Conservation (phyloP, 2,113 vertebrate genomes). For the Neomonachus schauinslandi region DNA sequence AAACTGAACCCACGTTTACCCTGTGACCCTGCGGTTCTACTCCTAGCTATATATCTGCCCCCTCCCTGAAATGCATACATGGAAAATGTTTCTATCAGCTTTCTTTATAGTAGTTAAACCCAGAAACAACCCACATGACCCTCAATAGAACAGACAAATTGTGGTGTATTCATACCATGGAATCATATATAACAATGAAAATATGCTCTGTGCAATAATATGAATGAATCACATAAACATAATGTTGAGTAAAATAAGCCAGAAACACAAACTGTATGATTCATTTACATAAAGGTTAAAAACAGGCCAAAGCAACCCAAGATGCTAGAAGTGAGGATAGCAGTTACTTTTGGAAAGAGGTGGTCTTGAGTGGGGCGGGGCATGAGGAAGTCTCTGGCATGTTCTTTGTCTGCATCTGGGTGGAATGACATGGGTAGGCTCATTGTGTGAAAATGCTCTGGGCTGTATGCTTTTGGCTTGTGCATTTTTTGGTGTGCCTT, state of each 20-base stretch:
- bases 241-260: neutral
- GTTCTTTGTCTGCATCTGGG: neutral
- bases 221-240: neutral
- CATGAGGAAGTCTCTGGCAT: neutral
- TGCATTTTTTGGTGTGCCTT: neutral
- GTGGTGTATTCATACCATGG: neutral
- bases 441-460: neutral
- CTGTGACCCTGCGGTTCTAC: rapidly evolving
- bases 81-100: neutral
- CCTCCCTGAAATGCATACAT: neutral
- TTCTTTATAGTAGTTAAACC: neutral
- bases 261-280: no score
- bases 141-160: neutral
- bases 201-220: no score
- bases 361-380: neutral
- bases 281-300: neutral
- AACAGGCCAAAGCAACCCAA: neutral
- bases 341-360: neutral
- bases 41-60: no score
- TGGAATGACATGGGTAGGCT: neutral
- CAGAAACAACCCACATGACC: neutral
- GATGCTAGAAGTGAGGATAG: neutral
- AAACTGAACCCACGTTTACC: neutral
- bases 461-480: rapidly evolving
- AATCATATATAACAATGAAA: neutral